Evolutionary conservation across 2,797 vertebrate species (phyloP).

Genomic region (Coilia nasus): DNA sequence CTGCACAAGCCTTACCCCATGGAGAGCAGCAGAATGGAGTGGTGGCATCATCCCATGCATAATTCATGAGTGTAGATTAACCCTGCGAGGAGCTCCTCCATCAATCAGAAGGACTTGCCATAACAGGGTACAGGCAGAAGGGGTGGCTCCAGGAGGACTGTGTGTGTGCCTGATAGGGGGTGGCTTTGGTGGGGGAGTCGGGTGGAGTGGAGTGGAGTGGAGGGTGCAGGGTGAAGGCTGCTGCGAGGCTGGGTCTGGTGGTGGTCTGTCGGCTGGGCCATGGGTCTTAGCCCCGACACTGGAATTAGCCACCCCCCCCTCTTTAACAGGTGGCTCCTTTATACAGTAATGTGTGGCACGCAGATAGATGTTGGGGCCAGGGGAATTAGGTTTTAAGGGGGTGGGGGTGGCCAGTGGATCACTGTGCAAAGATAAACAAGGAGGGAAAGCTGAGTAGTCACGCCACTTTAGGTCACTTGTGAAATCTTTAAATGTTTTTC

Average conservation of each 20-base stretch:
- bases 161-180: background rate
- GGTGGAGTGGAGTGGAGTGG: background rate
- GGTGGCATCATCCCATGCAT: conserved; percentile 80
- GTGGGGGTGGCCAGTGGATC: background rate
- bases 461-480: conserved; percentile 6
- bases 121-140: conserved; percentile 73
- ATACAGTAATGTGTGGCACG: conserved; percentile 63
- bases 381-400: background rate
- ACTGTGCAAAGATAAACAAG: background rate
- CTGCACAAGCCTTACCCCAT: conserved; percentile 79
- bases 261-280: conserved; percentile 74
- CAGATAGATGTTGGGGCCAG: conserved; percentile 47
- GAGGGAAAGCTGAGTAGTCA: background rate
- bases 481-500: background rate
- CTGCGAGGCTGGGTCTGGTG: conserved; percentile 75
- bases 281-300: conserved; percentile 81
- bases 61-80: conserved; percentile 92
- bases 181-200: background rate
- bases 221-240: conserved; percentile 20
- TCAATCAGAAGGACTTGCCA: conserved; percentile 89
- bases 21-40: conserved; percentile 81
- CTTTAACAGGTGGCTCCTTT: conserved; percentile 87
- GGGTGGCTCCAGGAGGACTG: conserved; percentile 67
- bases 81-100: conserved; percentile 87
- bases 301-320: conserved; percentile 79